Evolutionary conservation across 2,888 invertebrate genomes (phyloP), one percentile per base, ranked within the genome.

Genomic region (Aspidapion aeneum): DNA sequence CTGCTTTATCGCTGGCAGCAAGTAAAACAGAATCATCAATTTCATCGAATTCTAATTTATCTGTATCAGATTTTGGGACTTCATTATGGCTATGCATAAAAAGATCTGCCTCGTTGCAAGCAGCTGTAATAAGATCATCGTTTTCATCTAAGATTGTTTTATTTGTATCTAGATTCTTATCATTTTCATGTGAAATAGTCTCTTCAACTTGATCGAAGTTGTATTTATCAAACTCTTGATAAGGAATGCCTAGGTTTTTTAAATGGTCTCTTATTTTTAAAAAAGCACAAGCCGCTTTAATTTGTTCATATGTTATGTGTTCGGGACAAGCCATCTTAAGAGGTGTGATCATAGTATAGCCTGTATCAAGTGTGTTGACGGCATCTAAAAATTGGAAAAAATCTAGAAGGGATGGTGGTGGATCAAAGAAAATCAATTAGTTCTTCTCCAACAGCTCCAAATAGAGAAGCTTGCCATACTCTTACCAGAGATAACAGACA

Each of bases 251-350:
- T n/a, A 76, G 63, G 48, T 63, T 58, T 35, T 67, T 61, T 21
- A 79, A 66, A 65, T 80, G 78, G 20, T 72, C 63, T 21, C 79
- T 70, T 18, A 79, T 69, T 66, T 74, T 68, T 16, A 76, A 59
- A 68, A 77, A 78, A 1, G 73, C 66, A 17, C 72, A 60, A 1
- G 79, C 74, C 5, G 73, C 67, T 66, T 73, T 75, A 19, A 81
- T 72, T 62, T 76, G 72, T 49, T 75, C 71, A 62, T 69, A 78
- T 5, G 75, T 74, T 2, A 78, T 70, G 5, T 75, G 69, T 51
- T 69, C 70, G 1, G 78, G 74, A 68, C 79, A 80, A 49, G 64
- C 63, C 18, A 72, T 69, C 71, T 79, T 79, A 12, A 80, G 77
- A 18, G 69, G 62, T 5, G 55, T 68, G 3, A 69, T 2, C 20